Evolutionary conservation across 2,888 invertebrate species (phyloP).

Genomic region (Dioctria linearis): DNA sequence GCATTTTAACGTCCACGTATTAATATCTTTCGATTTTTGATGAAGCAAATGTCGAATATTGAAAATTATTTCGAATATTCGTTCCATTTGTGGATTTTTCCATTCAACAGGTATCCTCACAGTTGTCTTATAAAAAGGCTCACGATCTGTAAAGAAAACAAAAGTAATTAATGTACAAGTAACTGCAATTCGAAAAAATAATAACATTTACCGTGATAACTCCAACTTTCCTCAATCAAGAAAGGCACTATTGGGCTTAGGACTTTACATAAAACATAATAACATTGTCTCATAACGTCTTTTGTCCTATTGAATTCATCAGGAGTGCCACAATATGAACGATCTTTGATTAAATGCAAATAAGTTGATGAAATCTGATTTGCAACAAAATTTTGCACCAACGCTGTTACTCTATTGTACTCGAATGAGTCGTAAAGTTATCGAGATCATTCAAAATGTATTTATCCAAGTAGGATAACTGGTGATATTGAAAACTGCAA

Average conservation of each 20-base stretch:
- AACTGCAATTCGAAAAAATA: too few species aligned
- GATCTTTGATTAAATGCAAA: constrained; percentile 84
- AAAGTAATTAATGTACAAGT: too few species aligned
- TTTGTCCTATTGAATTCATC: constrained; percentile 78
- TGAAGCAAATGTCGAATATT: constrained; percentile 73
- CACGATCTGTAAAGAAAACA: constrained; percentile 64
- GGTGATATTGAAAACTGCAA: constrained; percentile 60
- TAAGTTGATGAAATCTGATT: constrained; percentile 87
- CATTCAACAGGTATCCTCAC: constrained; percentile 69
- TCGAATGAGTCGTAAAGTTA: constrained; percentile 72
- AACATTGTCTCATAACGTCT: constrained; percentile 79
- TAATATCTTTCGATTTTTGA: constrained; percentile 70
- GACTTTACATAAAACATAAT: constrained; percentile 78
- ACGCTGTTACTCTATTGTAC: constrained; percentile 75
- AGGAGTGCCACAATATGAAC: constrained; percentile 83
- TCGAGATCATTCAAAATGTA: constrained; percentile 82
- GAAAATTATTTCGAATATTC: constrained; percentile 72
- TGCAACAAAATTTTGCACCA: constrained; percentile 75
- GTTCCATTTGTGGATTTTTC: constrained; percentile 71
- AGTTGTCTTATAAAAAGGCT: constrained; percentile 68
- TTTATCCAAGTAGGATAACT: constrained; percentile 76
- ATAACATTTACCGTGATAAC: constrained; percentile 66
- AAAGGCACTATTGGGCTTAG: constrained; percentile 91
- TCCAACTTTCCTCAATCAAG: constrained; percentile 87
- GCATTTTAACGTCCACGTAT: constrained; percentile 72